phyloP scores from a whole-genome alignment of 23 tunicate species.

The Styela clava region DNA sequence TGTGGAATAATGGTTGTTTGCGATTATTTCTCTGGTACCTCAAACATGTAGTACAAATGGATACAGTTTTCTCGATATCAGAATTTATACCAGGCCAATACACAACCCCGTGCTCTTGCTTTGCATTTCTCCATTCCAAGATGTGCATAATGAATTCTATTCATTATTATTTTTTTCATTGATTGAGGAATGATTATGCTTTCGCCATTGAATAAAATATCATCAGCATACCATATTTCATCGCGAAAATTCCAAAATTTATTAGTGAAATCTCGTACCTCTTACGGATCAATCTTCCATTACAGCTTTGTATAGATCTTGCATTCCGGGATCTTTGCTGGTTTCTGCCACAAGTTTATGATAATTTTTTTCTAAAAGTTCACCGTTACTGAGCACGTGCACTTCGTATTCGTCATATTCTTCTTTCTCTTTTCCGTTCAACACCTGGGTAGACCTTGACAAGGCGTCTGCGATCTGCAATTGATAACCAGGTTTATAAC shows the following conservation, averaged over 20 bases:
- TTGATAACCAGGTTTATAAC: conserved; percentile 16
- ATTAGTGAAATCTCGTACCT: background rate
- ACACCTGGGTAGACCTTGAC: conserved; percentile 27
- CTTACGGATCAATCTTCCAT: background rate
- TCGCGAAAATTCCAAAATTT: conserved; percentile 42
- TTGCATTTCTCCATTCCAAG: conserved; percentile 53
- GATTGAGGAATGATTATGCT: conserved; percentile 10
- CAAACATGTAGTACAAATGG: conserved; percentile 19
- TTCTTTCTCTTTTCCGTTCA: background rate
- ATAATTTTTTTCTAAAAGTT: conserved; percentile 12
- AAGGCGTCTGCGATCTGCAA: conserved; percentile 47
- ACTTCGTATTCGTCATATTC: conserved; percentile 20
- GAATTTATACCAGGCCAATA: conserved; percentile 38
- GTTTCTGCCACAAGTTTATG: conserved; percentile 29
- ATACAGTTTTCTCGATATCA: conserved; percentile 30
- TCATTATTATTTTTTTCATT: background rate
- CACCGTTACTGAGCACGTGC: conserved; percentile 18
- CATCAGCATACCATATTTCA: conserved; percentile 26
- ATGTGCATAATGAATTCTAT: conserved; percentile 40
- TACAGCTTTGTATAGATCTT: background rate
- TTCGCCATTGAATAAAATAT: conserved; percentile 30
- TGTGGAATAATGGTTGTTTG: conserved; percentile 40
- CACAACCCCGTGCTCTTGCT: conserved; percentile 31
- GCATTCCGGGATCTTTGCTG: conserved; percentile 11
- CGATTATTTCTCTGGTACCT: conserved; percentile 21